Conservation (phyloP, 2,888 invertebrate species). For the Bedellia somnulentella region DNA sequence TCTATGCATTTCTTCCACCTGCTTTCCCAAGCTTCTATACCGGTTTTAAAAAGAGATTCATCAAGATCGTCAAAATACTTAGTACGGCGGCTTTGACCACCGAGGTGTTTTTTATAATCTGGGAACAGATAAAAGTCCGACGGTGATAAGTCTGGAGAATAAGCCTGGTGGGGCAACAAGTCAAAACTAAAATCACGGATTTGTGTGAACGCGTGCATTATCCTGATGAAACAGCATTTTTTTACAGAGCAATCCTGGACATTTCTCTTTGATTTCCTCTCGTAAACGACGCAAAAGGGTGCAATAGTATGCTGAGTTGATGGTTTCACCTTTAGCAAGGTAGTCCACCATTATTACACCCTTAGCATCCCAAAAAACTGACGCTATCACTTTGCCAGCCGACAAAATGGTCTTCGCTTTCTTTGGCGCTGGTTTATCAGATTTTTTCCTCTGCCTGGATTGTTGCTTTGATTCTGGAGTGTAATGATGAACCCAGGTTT, state of each 20-base stretch:
- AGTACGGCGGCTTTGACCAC: constrained; percentile 3
- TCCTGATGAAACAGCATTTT: constrained; percentile 10
- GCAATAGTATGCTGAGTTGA: constrained; percentile 5
- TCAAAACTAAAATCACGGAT: constrained; percentile 4
- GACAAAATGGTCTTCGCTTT: background rate
- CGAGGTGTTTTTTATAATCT: constrained; percentile 7
- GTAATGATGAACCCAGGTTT: background rate
- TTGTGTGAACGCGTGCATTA: constrained; percentile 2
- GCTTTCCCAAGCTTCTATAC: background rate
- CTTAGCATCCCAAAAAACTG: constrained; percentile 9
- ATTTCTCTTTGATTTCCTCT: constrained; percentile 5
- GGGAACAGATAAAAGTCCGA: constrained; percentile 9
- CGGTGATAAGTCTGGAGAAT: constrained; percentile 8
- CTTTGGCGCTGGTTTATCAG: constrained; percentile 1
- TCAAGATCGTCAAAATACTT: background rate
- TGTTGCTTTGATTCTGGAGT: background rate
- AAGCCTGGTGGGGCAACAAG: constrained; percentile 7
- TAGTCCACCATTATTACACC: constrained; percentile 10
- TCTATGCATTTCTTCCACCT: background rate
- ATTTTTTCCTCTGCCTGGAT: background rate
- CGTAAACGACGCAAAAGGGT: constrained; percentile 6
- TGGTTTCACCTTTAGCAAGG: constrained; percentile 10
- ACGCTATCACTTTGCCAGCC: constrained; percentile 9
- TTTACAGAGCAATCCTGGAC: constrained; percentile 8
- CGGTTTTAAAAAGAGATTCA: background rate